phyloP scores from a whole-genome alignment of 2,113 vertebrate species.

The Stictonetta naevosa region DNA sequence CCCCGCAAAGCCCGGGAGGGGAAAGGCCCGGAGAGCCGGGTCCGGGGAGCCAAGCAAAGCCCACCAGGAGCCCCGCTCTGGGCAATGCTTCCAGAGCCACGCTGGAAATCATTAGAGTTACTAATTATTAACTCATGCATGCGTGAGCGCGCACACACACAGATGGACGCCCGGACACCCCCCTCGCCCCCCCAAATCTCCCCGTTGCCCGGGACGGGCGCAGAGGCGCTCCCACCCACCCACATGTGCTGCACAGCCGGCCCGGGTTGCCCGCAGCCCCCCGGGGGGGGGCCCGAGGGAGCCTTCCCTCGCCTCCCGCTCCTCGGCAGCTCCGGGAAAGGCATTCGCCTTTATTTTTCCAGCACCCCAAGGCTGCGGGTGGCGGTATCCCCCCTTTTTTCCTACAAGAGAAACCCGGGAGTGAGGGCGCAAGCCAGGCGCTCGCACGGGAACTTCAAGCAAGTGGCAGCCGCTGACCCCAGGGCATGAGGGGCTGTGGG shows the following conservation, averaged over 20 bases:
- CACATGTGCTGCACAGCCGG: slow-evolving; percentile 17
- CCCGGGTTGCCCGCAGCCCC: neutral
- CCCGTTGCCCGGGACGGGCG: neutral
- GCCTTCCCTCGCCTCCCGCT: neutral
- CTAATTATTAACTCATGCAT: slow-evolving; percentile 64
- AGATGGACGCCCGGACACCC: slow-evolving; percentile 20
- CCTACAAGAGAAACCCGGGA: neutral
- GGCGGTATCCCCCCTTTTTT: neutral
- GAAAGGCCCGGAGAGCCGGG: neutral
- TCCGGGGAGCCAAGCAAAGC: slow-evolving; percentile 5
- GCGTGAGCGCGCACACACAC: slow-evolving; percentile 50
- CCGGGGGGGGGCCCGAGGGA: neutral
- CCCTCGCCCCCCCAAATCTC: neutral
- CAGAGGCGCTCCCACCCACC: neutral
- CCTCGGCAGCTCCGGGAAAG: neutral
- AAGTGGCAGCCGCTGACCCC: neutral
- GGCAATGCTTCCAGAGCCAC: slow-evolving; percentile 42
- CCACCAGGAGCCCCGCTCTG: slow-evolving; percentile 59
- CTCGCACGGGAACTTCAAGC: neutral
- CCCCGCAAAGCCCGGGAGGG: neutral
- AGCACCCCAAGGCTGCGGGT: neutral
- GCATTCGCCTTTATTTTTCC: neutral
- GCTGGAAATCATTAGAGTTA: slow-evolving; percentile 66
- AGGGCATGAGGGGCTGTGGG: neutral
- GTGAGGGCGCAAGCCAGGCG: neutral